These are phyloP conservation scores for Plemyria rubiginata DNA, from an alignment of 2,888 invertebrate species.

Conservation along the genomic window DNA sequence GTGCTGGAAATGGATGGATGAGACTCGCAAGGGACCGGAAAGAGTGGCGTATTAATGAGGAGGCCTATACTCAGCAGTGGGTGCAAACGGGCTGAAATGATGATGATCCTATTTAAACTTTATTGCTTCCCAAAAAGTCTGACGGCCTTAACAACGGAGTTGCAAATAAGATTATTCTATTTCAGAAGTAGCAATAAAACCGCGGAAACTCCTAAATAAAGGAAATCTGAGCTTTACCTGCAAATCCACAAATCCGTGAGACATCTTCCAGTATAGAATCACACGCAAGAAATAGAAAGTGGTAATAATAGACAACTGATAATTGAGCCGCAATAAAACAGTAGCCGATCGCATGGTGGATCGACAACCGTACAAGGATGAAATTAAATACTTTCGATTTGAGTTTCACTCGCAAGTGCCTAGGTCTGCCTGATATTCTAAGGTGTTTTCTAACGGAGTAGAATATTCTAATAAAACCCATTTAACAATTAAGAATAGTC, in stretches of 20 bases:
- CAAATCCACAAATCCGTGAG: conserved; percentile 2
- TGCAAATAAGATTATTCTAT: background rate
- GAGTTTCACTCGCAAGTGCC: background rate
- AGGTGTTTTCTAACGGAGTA: too few relatives aligned
- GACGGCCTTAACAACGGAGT: background rate
- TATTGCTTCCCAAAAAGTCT: background rate
- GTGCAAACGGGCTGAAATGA: too few relatives aligned
- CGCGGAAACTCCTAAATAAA: background rate
- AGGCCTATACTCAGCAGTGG: too few relatives aligned
- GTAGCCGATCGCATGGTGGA: conserved; percentile 1
- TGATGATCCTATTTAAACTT: too few relatives aligned
- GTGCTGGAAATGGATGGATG: too few relatives aligned
- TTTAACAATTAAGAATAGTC: too few relatives aligned
- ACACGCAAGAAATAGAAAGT: conserved; percentile 33
- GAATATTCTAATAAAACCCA: too few relatives aligned
- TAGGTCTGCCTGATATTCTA: background rate
- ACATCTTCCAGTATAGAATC: conserved; percentile 26
- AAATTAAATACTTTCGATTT: background rate
- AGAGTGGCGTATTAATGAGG: too few relatives aligned
- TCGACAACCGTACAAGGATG: background rate
- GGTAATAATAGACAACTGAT: conserved; percentile 27
- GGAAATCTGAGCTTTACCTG: conserved; percentile 4
- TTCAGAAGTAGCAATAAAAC: conserved; percentile 2
- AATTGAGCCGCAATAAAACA: conserved; percentile 1
- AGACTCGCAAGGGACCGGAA: too few relatives aligned